phyloP scores from a whole-genome alignment of 2,113 vertebrate species.

The Gallinago media region DNA sequence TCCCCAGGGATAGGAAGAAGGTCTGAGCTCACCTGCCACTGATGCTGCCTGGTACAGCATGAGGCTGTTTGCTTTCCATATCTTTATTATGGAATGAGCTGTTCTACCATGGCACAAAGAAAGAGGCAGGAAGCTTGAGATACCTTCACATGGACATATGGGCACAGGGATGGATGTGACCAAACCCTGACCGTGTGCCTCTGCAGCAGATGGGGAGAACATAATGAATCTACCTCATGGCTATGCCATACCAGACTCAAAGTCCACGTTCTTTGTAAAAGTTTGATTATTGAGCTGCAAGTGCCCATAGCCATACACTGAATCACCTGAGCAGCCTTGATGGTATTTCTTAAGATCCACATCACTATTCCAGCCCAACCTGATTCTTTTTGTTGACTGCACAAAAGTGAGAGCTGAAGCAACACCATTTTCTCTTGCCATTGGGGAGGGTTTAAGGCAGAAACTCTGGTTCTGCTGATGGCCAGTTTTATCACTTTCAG shows the following conservation, averaged over 20 bases:
- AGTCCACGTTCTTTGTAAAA: not conserved
- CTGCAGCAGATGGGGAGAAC: not conserved
- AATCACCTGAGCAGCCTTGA: not conserved
- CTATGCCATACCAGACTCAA: not conserved
- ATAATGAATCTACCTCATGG: not conserved
- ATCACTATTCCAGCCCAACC: not conserved
- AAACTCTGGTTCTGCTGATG: not conserved
- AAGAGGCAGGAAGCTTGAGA: not conserved
- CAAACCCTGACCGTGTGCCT: not conserved
- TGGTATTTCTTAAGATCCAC: not conserved
- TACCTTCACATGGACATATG: not conserved
- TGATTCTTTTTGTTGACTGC: not conserved
- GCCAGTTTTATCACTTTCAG: constrained; percentile 15
- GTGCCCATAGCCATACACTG: not conserved
- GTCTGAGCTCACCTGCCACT: not conserved
- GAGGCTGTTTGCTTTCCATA: not conserved
- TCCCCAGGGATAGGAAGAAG: not conserved
- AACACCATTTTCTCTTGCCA: not conserved
- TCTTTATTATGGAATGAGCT: not conserved
- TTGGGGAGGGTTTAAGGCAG: not conserved
- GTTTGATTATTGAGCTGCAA: not conserved
- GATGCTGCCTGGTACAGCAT: not conserved
- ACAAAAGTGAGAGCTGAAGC: not conserved
- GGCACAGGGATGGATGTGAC: not conserved
- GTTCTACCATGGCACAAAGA: not conserved